A percentile compares a stretch with the other conserved stretches of the same genome.
Evolutionary conservation across 2,113 vertebrate species (phyloP).

Genomic region (Trachemys scripta): DNA sequence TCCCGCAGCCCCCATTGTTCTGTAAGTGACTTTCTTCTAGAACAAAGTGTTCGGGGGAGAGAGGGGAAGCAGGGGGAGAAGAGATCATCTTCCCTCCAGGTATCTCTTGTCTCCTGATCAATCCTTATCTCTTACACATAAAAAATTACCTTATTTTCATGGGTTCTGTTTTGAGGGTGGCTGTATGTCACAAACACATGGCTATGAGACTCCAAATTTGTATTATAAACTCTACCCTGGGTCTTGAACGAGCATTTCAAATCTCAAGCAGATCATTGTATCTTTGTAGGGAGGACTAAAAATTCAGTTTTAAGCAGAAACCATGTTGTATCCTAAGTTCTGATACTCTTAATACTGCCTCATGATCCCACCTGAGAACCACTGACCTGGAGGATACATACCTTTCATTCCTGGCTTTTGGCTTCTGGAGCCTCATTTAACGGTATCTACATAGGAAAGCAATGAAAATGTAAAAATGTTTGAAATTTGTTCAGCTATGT

Average conservation of each 20-base stretch:
- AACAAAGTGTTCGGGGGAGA: too few relatives aligned
- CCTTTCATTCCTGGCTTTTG: background rate
- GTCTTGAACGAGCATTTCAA: background rate
- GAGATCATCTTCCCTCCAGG: background rate
- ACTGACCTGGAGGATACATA: background rate
- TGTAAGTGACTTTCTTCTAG: too few relatives aligned
- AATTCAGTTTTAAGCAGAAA: background rate
- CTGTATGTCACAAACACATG: background rate
- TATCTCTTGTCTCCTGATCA: too few relatives aligned
- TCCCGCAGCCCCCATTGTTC: too few relatives aligned
- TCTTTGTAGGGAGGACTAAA: background rate
- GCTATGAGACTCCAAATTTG: background rate
- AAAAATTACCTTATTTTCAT: background rate
- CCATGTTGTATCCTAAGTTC: background rate
- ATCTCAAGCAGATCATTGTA: background rate
- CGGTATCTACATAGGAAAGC: background rate
- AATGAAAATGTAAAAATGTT: background rate
- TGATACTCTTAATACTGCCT: background rate
- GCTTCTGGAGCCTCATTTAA: background rate
- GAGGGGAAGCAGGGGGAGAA: too few relatives aligned
- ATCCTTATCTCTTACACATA: background rate
- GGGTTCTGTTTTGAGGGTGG: background rate
- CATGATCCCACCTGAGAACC: background rate
- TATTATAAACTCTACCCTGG: background rate
- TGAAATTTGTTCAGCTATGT: background rate